phyloP scores from a whole-genome alignment of 1,140 invertebrate species.

The Heliconius himera region DNA sequence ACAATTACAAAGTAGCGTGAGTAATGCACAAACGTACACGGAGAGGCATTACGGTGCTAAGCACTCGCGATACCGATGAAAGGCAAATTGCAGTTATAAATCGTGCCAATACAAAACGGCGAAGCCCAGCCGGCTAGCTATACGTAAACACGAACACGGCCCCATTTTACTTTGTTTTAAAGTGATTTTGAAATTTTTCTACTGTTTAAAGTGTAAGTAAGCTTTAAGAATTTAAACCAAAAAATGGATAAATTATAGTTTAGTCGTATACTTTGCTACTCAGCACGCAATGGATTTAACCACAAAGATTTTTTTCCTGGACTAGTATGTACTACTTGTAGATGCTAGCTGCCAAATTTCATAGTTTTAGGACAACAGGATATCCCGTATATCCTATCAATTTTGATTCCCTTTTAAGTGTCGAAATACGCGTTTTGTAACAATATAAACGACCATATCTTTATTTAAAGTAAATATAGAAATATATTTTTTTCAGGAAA shows the following conservation, averaged over 20 bases:
- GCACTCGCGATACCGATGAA: conserved; percentile 28
- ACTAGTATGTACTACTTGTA: too few relatives aligned
- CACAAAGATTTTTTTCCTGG: too few relatives aligned
- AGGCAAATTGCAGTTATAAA: conserved; percentile 37
- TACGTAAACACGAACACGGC: conserved; percentile 25
- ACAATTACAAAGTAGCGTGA: conserved; percentile 1
- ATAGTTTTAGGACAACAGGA: too few relatives aligned
- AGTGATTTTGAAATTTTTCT: neutral
- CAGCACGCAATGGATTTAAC: too few relatives aligned
- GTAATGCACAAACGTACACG: neutral
- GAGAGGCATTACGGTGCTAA: neutral
- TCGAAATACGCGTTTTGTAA: too few relatives aligned
- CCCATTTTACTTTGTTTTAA: neutral
- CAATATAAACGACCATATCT: too few relatives aligned
- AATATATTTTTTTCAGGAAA: too few relatives aligned
- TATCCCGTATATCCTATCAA: too few relatives aligned
- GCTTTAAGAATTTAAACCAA: neutral
- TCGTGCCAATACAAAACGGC: conserved; percentile 28
- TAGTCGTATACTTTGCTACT: too few relatives aligned
- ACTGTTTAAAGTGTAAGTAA: neutral
- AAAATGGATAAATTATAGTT: neutral
- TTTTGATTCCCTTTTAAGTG: too few relatives aligned
- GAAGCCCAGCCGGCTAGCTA: neutral
- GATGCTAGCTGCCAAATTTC: too few relatives aligned
- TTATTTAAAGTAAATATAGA: too few relatives aligned